Evolutionary conservation across 2,888 invertebrate species (phyloP).

Genomic region (Aphidius colemani): DNA sequence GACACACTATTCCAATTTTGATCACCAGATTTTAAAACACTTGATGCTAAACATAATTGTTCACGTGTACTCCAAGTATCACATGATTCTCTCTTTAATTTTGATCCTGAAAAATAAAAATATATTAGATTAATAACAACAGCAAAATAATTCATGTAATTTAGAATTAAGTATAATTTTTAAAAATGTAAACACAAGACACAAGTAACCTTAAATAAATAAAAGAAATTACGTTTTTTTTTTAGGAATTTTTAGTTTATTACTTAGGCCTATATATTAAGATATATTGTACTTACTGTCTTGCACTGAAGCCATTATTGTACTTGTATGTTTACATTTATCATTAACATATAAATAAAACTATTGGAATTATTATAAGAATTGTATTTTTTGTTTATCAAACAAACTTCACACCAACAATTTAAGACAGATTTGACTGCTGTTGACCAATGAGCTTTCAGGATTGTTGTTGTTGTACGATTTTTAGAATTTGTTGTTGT

Average conservation of each 20-base stretch:
- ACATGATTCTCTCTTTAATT: slow-evolving; percentile 72
- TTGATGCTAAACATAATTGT: slow-evolving; percentile 83
- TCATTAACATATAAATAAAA: slow-evolving; percentile 11
- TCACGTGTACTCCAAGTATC: slow-evolving; percentile 88
- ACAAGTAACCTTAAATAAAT: slow-evolving; percentile 7
- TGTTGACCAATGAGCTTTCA: too few species aligned
- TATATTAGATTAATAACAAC: background rate
- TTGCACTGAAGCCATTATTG: slow-evolving; percentile 24
- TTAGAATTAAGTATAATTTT: too few species aligned
- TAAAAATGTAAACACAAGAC: background rate
- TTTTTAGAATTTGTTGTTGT: too few species aligned
- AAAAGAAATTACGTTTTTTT: background rate
- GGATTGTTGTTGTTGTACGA: too few species aligned
- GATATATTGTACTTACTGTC: slow-evolving; percentile 17
- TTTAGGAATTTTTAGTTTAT: background rate
- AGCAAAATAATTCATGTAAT: background rate
- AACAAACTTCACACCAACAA: too few species aligned
- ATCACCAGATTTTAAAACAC: slow-evolving; percentile 83
- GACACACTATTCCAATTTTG: slow-evolving; percentile 93
- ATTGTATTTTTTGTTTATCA: too few species aligned
- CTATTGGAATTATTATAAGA: background rate
- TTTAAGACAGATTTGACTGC: too few species aligned
- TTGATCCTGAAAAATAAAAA: slow-evolving; percentile 41
- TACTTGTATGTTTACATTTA: too few species aligned
- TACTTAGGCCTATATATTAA: too few species aligned